Percentiles rank a stretch among this genome's conserved stretches.
These are phyloP conservation scores for Eleginops maclovinus DNA, from an alignment of 2,113 vertebrate species.

Conservation along the genomic window DNA sequence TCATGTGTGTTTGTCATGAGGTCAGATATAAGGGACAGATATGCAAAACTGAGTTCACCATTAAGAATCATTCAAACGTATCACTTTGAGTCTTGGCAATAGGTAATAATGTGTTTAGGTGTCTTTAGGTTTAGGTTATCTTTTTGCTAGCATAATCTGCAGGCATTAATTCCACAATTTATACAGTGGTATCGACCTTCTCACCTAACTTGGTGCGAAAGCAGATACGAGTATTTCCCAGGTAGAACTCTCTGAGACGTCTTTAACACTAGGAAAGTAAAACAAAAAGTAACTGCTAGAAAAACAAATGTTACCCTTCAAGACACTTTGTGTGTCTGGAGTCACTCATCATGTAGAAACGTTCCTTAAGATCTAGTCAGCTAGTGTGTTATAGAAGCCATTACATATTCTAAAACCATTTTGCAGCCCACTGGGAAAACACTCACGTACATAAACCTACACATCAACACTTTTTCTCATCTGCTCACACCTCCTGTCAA, in stretches of 20 bases:
- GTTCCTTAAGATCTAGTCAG: slow-evolving; percentile 9
- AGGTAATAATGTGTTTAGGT: no score
- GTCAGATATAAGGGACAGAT: no score
- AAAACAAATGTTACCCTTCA: no score
- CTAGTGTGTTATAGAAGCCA: slow-evolving; percentile 35
- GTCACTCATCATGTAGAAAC: slow-evolving; percentile 8
- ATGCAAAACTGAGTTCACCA: no score
- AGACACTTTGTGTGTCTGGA: neutral
- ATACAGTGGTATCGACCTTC: neutral
- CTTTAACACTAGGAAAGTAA: neutral
- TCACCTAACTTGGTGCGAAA: neutral
- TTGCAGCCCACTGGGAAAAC: slow-evolving; percentile 41
- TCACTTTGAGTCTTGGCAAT: no score
- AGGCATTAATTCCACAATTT: neutral
- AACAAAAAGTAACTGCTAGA: neutral
- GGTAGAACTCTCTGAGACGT: neutral
- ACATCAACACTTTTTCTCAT: slow-evolving; percentile 61
- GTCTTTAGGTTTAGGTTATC: no score
- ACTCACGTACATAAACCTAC: slow-evolving; percentile 45
- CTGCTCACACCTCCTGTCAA: slow-evolving; percentile 73
- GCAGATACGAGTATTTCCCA: neutral
- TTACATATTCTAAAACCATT: slow-evolving; percentile 50
- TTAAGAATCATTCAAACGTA: no score
- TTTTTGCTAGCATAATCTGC: neutral
- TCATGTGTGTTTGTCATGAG: no score